Evolutionary conservation across 2,888 invertebrate genomes (phyloP), one percentile per base, ranked within the genome.

Genomic region (Crossocerus cetratus): DNA sequence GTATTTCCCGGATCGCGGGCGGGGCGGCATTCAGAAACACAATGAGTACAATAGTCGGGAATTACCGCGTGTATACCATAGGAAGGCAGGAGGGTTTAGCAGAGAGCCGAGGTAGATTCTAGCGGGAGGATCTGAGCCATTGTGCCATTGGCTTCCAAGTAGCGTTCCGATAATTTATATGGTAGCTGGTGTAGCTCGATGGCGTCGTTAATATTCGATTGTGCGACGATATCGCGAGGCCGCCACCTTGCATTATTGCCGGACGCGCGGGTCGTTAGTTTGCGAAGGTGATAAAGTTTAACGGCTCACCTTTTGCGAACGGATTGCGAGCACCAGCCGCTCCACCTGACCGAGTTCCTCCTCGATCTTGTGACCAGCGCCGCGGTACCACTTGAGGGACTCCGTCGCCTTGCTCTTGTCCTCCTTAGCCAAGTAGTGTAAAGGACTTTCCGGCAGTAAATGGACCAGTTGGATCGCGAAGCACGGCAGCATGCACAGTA

Each of bases 361-460:
- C 13, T 83, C 74, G 8, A 78, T 61, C 11, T 78, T 65, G 63
- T 77, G 69, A 21, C 56, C 65, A 0, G 75, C 22, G 8, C 81
- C 83, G 45, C 84, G 79, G 64, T 84, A 86, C 83, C 86, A 87
- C 60, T 62, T 70, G 20, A 87, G 65, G 2, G 87, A 82, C 58
- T 64, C 76, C 60, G 63, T 77, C 5, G 89, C 88, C 2, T 63
- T 73, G 42, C 63, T 74, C 44, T 82, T 77, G 54, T 88, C 77
- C 13, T 77, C 68, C 42, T 72, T 83, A 14, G 44, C 56, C 45
- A 87, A 65, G 75, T 86, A 79, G 69, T 85, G 76, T 5, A 86
- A 69, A 1, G 88, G 86, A 60, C 86, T 88, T 53, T 87, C 84
- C 1, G 86, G 88, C 14, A 86, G 44, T 22, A 86, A 77, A 61